Conservation (phyloP, 2,888 invertebrate species). For the Papilio gigon region DNA sequence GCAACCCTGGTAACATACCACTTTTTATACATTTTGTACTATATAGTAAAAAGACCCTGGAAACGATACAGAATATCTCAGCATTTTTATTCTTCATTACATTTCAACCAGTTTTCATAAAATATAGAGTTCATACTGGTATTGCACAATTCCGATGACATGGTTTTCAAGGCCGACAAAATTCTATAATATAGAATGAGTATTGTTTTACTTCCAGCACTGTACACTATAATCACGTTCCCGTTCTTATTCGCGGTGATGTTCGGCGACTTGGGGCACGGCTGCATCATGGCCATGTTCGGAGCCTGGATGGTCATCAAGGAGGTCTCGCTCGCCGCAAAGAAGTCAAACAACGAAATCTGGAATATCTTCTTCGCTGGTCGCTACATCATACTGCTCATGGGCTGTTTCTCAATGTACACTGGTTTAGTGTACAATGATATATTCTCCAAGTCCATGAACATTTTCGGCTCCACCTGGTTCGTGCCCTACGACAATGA, state of each 20-base stretch:
- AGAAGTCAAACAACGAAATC: constrained; percentile 91
- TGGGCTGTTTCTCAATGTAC: constrained; percentile 99
- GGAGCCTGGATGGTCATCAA: constrained; percentile 90
- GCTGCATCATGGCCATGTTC: constrained; percentile 90
- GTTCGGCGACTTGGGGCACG: constrained; percentile 98
- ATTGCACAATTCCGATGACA: too few species aligned
- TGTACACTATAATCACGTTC: constrained; percentile 95
- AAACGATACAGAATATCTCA: too few species aligned
- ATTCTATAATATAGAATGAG: neutral
- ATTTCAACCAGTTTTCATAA: too few species aligned
- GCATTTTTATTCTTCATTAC: too few species aligned
- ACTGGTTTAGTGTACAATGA: constrained; percentile 99
- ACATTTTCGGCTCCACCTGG: constrained; percentile 97
- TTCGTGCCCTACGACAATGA: constrained; percentile 79
- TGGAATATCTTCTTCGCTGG: constrained; percentile 99
- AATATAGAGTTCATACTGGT: too few species aligned
- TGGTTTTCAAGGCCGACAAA: too few species aligned
- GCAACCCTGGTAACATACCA: constrained; percentile 89
- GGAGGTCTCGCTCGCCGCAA: constrained; percentile 88
- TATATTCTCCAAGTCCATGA: constrained; percentile 97
- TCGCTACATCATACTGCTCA: constrained; percentile 97
- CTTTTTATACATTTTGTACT: constrained; percentile 1
- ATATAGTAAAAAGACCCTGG: too few species aligned
- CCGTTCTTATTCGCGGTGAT: constrained; percentile 97
- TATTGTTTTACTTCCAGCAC: constrained; percentile 79